Evolutionary conservation across 2,888 invertebrate species (phyloP).

Genomic region (Leistus spinibarbis): DNA sequence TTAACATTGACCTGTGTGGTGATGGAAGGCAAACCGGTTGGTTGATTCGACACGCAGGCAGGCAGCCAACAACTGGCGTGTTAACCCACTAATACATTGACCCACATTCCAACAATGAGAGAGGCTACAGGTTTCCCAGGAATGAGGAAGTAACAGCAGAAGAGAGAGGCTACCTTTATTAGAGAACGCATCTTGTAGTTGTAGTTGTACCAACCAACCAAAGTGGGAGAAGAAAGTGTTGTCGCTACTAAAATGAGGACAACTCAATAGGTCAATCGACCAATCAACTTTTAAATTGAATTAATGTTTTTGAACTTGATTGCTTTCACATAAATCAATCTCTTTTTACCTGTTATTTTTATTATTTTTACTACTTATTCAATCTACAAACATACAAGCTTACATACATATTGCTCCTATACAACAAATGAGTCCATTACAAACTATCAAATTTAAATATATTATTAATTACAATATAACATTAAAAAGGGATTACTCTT

Average conservation of each 20-base stretch:
- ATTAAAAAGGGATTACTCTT: too few species aligned
- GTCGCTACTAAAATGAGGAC: slow-evolving; percentile 10
- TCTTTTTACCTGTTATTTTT: not conserved
- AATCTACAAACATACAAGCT: not conserved
- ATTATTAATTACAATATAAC: too few species aligned
- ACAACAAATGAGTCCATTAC: not conserved
- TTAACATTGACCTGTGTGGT: slow-evolving; percentile 33
- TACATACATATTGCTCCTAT: not conserved
- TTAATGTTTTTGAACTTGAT: slow-evolving; percentile 15
- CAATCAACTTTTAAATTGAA: slow-evolving; percentile 25
- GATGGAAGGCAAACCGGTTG: slow-evolving; percentile 11
- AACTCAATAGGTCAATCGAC: slow-evolving; percentile 31
- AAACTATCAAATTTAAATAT: not conserved
- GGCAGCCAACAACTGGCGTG: slow-evolving; percentile 30
- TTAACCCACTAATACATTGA: slow-evolving; percentile 35
- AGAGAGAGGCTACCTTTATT: slow-evolving; percentile 22
- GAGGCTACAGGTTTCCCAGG: slow-evolving; percentile 36
- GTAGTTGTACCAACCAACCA: too few species aligned
- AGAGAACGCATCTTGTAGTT: slow-evolving; percentile 6
- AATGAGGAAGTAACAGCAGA: slow-evolving; percentile 31
- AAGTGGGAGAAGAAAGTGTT: slow-evolving; percentile 40
- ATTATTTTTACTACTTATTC: not conserved
- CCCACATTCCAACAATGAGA: slow-evolving; percentile 24
- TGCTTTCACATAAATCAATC: not conserved
- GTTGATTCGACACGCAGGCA: slow-evolving; percentile 30